Conservation (phyloP, 2,113 vertebrate species). For the Cariama cristata region DNA sequence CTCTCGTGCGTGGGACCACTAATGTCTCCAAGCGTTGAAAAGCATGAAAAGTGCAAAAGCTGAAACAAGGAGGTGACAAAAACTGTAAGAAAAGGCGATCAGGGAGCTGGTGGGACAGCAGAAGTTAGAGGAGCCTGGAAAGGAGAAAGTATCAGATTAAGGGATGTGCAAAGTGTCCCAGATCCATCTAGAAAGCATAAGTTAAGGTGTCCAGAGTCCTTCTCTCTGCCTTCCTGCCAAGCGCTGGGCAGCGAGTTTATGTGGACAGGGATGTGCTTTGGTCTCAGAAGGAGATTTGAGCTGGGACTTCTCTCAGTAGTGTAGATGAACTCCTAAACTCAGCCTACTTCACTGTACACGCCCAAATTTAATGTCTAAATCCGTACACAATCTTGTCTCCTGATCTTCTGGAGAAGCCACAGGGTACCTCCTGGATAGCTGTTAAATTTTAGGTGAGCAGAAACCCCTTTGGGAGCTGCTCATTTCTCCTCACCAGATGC, state of each 20-base stretch:
- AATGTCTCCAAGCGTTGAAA: fast-evolving
- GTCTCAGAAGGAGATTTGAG: not conserved
- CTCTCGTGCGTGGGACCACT: fast-evolving
- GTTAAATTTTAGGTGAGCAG: not conserved
- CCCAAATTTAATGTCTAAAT: too few species aligned
- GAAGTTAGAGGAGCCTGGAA: not conserved
- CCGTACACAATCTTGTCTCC: not conserved
- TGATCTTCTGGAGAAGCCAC: not conserved
- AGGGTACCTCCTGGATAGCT: not conserved
- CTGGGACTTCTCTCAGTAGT: not conserved
- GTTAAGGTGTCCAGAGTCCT: too few species aligned
- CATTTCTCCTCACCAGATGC: not conserved
- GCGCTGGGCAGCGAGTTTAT: not conserved
- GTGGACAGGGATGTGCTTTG: not conserved
- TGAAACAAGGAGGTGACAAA: not conserved
- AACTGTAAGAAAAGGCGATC: not conserved
- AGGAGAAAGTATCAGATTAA: not conserved
- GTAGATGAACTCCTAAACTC: not conserved
- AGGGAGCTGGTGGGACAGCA: not conserved
- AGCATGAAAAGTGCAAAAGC: not conserved
- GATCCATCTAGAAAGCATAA: not conserved
- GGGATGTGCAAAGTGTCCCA: not conserved
- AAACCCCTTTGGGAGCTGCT: not conserved
- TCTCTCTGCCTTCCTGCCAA: not conserved
- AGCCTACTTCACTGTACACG: not conserved